phyloP scores from a whole-genome alignment of 1,140 invertebrate species.

The Nymphalis io region DNA sequence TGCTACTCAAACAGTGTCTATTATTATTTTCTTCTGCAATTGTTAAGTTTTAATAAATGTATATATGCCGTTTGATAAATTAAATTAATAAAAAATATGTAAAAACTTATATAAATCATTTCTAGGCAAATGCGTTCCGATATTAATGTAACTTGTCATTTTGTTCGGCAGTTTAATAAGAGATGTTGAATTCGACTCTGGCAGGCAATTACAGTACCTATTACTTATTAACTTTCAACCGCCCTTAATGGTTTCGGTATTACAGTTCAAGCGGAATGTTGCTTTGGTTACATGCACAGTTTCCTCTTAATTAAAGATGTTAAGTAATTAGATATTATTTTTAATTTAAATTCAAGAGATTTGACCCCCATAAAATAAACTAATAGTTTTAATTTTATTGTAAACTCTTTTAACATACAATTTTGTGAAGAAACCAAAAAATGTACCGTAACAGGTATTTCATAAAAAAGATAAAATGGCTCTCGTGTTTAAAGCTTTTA shows the following conservation, averaged over 20 bases:
- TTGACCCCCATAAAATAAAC: too few relatives aligned
- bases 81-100: neutral
- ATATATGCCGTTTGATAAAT: neutral
- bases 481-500: neutral
- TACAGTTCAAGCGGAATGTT: slow-evolving; percentile 54
- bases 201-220: slow-evolving; percentile 65
- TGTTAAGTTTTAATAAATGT: neutral
- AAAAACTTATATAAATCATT: slow-evolving; percentile 13
- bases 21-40: too few relatives aligned
- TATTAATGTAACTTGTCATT: slow-evolving; percentile 37
- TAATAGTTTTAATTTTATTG: too few relatives aligned
- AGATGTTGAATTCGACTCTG: slow-evolving; percentile 51
- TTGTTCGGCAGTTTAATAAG: slow-evolving; percentile 34
- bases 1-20: too few relatives aligned
- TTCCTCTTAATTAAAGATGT: slow-evolving; percentile 17
- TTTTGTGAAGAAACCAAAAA: neutral
- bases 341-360: too few relatives aligned
- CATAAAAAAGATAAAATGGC: neutral
- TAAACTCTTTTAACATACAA: too few relatives aligned
- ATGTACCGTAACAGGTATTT: neutral
- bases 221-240: slow-evolving; percentile 72
- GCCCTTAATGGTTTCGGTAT: slow-evolving; percentile 68
- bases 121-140: slow-evolving; percentile 21
- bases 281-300: slow-evolving; percentile 44
- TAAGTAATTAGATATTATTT: neutral